Base-by-base conservation (phyloP, 2,888 invertebrate species). In the Blera fallax region DNA sequence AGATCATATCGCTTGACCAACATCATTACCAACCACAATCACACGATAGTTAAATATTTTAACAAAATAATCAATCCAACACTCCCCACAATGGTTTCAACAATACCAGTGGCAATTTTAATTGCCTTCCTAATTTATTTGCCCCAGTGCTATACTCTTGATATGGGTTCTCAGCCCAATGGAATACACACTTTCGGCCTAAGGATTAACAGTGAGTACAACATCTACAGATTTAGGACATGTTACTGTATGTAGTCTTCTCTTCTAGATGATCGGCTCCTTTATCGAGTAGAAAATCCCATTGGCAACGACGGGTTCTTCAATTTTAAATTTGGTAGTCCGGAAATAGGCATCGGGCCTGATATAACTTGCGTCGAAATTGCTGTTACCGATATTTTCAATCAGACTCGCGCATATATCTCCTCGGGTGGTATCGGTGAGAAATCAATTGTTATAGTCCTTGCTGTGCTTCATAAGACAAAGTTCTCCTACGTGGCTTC, bases 341-440 rank as follows among this genome's bases (percentile, higher is more conserved):
- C 72, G 1, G 8, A 27, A 18, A 14, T n/a, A 4, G 40, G 43
- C 6, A 11, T 2, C 3, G 64, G 72, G 14, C 72, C 79, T 24
- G 18, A 29, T 27, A 58, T 79, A n/a, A 79, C 34, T 6, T 64
- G 10, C 34, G 72, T 56, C 5, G 52, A 72, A 40, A 43, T 79
- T 7, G n/a, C n/a, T 14, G 79, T 79, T 21, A 48, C 4, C 2
- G 65, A 48, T 29, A 65, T 72, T 11, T 79, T 37, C 29, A 79
- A 79, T 48, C 27, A 79, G 32, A 79, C 79, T 5, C 8, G 4
- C 2, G 64, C 79, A 8, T 79, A 72, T 32, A 64, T 79, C 4
- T 62, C 79, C 0, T 79, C 79, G 1, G 79, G 79, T 14, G 72
- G 64, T 0, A 79, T 79, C 48, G 79, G 64, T 8, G 18, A 64